Evolutionary conservation across 2,113 vertebrate genomes (phyloP).

Genomic region (Andinoacara biseriatus): DNA sequence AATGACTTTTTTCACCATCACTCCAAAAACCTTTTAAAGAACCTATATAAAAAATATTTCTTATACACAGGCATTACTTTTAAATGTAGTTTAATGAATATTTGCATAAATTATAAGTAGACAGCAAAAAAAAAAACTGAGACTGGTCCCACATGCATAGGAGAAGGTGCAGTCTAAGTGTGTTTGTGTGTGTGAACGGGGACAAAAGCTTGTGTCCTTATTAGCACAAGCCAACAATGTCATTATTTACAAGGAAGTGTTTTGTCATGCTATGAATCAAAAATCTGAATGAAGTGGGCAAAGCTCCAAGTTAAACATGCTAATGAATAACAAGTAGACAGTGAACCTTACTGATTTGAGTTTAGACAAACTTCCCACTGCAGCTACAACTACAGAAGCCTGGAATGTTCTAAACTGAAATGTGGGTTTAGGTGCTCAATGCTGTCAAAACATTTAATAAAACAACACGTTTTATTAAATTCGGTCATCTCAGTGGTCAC

Average conservation of each 20-base stretch:
- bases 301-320: constrained; percentile 63
- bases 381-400: constrained; percentile 1
- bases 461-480: background rate
- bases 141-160: background rate
- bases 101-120: background rate
- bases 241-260: constrained; percentile 66
- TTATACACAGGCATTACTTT: background rate
- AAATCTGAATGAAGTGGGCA: constrained; percentile 62
- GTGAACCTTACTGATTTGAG: constrained; percentile 33
- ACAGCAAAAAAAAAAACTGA: background rate
- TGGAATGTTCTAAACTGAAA: constrained; percentile 7
- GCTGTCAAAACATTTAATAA: background rate
- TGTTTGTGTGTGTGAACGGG: constrained; percentile 14
- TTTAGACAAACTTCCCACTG: constrained; percentile 31
- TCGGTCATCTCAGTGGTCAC: background rate
- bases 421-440: background rate
- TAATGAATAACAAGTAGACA: constrained; percentile 57
- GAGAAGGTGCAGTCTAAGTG: background rate
- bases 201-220: background rate
- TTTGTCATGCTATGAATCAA: constrained; percentile 63
- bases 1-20: background rate
- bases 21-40: background rate
- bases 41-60: background rate
- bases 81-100: background rate
- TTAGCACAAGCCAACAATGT: constrained; percentile 27